Evolutionary conservation across 1,140 invertebrate species (phyloP), one percentile per base, ranked within the genome.

Genomic region (Lycorma delicatula): DNA sequence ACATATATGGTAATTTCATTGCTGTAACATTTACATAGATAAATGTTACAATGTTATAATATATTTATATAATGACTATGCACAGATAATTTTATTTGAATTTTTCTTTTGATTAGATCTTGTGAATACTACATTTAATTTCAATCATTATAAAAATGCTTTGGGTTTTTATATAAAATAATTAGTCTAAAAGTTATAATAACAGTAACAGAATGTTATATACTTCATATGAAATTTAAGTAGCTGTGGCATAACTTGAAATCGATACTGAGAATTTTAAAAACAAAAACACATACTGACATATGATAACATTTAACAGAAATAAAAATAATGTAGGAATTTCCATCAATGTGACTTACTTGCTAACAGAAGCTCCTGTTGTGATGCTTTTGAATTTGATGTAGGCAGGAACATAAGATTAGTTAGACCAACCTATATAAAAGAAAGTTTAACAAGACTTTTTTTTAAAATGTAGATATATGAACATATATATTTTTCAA

Each of bases 351-450:
- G 22, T 23, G 50, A 75, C 81, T 74, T 76, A 85, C 92, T 77
- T 5, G 92, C 91, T 59, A 97, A 75, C 27, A 95, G 72, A 27
- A 97, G 73, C 75, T 97, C 92, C 69, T 93, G 85, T 73, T 90
- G 85, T 49, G 85, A 82, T 29, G 88, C 88, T 52, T 79, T 76
- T 26, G 77, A 77, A 66, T 89, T 87, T 62, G 86, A 84, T 57
- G 88, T 93, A 25, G 93, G 93, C 28, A 97, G 73, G 73, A 93
- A 96, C 54, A 84, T 82, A 31, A 93, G 75, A 69, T 86, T 83
- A 0, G 91, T 94, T 27, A 96, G 74, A 5, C 83, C 86, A 63
- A 95, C 75, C 91, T 93, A 68, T 62, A 76, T 75, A 64, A 66
- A 53, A 20, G 27, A 22, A 3, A 58, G 2, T 57, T 46, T 20